Base-by-base conservation (phyloP, 2,888 invertebrate species). In the Temnothorax rugatulus region DNA sequence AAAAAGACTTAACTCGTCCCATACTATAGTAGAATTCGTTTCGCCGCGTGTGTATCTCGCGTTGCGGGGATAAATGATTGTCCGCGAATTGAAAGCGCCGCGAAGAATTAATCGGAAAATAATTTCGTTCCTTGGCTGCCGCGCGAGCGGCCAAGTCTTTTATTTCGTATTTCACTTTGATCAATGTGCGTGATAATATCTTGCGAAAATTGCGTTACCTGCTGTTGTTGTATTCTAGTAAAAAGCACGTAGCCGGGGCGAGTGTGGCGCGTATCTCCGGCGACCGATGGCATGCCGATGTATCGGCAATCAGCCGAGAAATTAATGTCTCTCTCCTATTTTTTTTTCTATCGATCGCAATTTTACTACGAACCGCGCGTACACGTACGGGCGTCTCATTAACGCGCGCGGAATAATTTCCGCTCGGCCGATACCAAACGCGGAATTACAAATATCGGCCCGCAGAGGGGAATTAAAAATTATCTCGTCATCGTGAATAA, bases 131-230 rank as follows among this genome's bases (percentile, higher is more conserved):
- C 73, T 71, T 59, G 59, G 41, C 47, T 47, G 34, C 44, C 73
- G 44, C n/a, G 44, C 25, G 54, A 41, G 15, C 34, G 79, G 25
- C 38, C 38, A 52, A 52, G 64, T 71, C 73, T 81, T 71, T 73
- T 29, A 81, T 81, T 73, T 81, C 79, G 79, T 47, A 34, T 71
- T 59, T 71, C 47, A 71, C 79, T 81, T 81, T 81, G 79, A 81
- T 81, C 79, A 81, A 81, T 71, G 73, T 71, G 79, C 59, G 57
- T 59, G 79, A 79, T 79, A 79, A 73, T 71, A 47, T 59, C 47
- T 81, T 71, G 79, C 47, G 47, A 71, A 77, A 81, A 81, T 81
- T 47, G 73, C 25, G 73, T 81, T 81, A 73, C 47, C 25, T 47
- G 59, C 73, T 69, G 73, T 71, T 69, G 73, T 71, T 81, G 71